Evolutionary conservation across 2,888 invertebrate genomes (phyloP).

Genomic region (Alsophila aescularia): DNA sequence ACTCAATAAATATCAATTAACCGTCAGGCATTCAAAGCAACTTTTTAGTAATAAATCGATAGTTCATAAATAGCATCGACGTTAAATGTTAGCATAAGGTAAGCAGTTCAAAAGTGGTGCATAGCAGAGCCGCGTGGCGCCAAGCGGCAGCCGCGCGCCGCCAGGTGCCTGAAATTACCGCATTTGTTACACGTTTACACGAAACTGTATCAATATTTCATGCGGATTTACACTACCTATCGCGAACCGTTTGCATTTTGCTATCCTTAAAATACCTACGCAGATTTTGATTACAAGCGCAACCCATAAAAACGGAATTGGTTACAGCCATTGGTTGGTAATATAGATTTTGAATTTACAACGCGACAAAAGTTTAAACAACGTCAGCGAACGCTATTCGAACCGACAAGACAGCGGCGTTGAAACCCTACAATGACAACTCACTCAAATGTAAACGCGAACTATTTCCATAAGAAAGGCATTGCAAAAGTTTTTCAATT

Average conservation of each 20-base stretch:
- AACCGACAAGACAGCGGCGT: constrained; percentile 55
- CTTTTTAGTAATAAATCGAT: constrained; percentile 30
- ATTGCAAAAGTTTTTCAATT: constrained; percentile 84
- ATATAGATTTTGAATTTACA: constrained; percentile 20
- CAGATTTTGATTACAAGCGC: constrained; percentile 45
- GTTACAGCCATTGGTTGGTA: no score
- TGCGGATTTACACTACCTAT: constrained; percentile 81
- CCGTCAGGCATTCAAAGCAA: no score
- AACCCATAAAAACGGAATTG: constrained; percentile 17
- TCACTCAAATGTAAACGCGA: constrained; percentile 80
- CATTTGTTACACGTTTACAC: constrained; percentile 85
- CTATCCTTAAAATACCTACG: constrained; percentile 64
- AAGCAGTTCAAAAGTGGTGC: constrained; percentile 76
- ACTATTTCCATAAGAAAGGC: constrained; percentile 83
- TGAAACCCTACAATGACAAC: constrained; percentile 81
- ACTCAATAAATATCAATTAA: no score
- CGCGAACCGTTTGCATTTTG: constrained; percentile 74
- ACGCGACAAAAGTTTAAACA: constrained; percentile 10
- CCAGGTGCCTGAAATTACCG: constrained; percentile 83
- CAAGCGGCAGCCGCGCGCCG: constrained; percentile 58
- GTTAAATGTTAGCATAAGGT: constrained; percentile 61
- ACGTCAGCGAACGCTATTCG: constrained; percentile 18
- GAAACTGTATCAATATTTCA: constrained; percentile 85
- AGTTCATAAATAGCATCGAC: constrained; percentile 50
- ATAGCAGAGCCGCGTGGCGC: constrained; percentile 56